phyloP scores from a whole-genome alignment of 2,797 vertebrate species.

The Rhincodon typus region DNA sequence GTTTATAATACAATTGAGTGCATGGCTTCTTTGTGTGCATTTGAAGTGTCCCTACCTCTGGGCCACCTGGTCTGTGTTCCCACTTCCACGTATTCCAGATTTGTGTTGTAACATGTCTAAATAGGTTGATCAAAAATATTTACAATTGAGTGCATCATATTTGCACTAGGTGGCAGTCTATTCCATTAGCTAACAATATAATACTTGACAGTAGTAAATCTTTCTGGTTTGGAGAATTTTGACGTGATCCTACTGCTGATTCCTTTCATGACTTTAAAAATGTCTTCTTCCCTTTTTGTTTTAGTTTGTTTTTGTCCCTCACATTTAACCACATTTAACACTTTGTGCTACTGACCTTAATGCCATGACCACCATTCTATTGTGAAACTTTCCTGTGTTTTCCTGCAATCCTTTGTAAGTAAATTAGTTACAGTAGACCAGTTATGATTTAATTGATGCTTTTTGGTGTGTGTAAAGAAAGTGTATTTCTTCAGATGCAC shows the following conservation, averaged over 20 bases:
- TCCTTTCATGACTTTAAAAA: background rate
- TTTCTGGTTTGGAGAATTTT: background rate
- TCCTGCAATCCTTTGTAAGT: background rate
- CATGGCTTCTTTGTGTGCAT: background rate
- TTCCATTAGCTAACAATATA: background rate
- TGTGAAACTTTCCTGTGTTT: background rate
- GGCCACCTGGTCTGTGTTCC: no score
- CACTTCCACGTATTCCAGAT: no score
- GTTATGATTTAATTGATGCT: background rate
- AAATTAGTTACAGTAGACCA: background rate
- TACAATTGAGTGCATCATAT: no score
- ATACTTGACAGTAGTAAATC: background rate
- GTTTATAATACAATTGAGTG: background rate
- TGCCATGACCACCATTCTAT: background rate
- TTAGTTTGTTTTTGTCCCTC: no score
- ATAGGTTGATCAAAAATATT: no score
- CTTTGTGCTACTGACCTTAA: background rate
- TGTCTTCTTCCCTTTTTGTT: background rate
- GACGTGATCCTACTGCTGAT: background rate
- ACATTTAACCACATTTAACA: background rate
- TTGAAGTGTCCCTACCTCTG: no score
- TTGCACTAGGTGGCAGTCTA: constrained; percentile 18
- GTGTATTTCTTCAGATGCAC: background rate
- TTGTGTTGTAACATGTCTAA: no score
- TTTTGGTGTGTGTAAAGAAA: background rate